phyloP scores from a whole-genome alignment of 2,797 vertebrate genomes.

The Babyrousa celebensis region DNA sequence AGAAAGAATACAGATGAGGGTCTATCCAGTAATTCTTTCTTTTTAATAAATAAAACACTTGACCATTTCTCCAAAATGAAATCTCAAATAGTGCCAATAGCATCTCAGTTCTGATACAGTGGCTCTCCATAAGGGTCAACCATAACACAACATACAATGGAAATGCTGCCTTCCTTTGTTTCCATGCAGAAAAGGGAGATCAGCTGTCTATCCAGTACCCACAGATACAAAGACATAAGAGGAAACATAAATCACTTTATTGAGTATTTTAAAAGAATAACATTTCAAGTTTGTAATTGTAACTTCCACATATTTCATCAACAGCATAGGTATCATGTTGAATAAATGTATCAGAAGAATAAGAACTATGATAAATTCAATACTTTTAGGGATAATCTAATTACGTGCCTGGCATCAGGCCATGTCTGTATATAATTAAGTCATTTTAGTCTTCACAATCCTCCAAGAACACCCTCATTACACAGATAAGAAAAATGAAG shows the following conservation, averaged over 20 bases:
- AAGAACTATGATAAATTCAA: background rate
- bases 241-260: background rate
- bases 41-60: constrained; percentile 71
- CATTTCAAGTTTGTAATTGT: background rate
- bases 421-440: background rate
- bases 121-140: background rate
- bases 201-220: background rate
- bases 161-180: background rate
- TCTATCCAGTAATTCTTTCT: constrained; percentile 23
- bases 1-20: constrained; percentile 30
- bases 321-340: background rate
- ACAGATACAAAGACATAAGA: background rate
- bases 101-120: constrained; percentile 57
- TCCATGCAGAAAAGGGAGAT: background rate
- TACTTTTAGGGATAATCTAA: background rate
- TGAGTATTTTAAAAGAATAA: background rate
- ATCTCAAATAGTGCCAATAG: background rate
- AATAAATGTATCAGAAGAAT: background rate
- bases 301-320: background rate
- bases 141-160: background rate
- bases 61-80: constrained; percentile 60
- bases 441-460: background rate
- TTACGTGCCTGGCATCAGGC: background rate
- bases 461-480: background rate
- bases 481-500: background rate